Base-by-base conservation (phyloP, 2,888 invertebrate species). In the Disparrhopalites patrizii region DNA sequence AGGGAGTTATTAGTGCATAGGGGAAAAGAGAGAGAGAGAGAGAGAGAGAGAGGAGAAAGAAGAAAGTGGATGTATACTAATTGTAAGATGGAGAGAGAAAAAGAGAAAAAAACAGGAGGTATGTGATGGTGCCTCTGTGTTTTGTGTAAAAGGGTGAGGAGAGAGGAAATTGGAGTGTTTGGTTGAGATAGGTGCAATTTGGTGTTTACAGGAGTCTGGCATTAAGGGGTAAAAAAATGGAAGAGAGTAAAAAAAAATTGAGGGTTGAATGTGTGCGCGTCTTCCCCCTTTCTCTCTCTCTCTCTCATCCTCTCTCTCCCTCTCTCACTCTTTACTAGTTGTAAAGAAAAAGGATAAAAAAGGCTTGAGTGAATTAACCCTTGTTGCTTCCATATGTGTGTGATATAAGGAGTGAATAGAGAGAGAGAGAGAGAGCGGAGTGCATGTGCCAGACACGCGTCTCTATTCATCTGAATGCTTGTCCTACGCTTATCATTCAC, bases 381-480 rank as follows among this genome's bases (percentile, higher is more conserved):
- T 70, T 71, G 74, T 71, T 63, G 58, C 56, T 71, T 63, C 52
- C 56, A 56, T 62, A 27, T 51, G 54, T 56, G 63, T 51, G 51
- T 27, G 51, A 15, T 25, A 47, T 20, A 47, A n/a, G n/a, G n/a
- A 47, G n/a, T n/a, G n/a, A 20, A 47, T 7, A 47, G 50, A 47
- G 36, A 7, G 36, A 47, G 50, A n/a, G 28, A 18, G 25, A 51
- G 55, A 30, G 23, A 27, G 47, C 33, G 47, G 69, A 69, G 68
- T 68, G 69, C 74, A 72, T 74, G 74, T 73, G 74, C 73, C 71
- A 71, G 71, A 70, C 74, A 74, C 74, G 74, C 74, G 74, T 72
- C 74, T 65, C 68, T 55, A 54, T 60, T 60, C 60, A 60, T 60
- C 60, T 60, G 2, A 23, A 30, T 43, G 60, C 31, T 60, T 60